Base-by-base conservation (phyloP, 23 tunicate species). In the Oikopleura vanhoeffeni region DNA sequence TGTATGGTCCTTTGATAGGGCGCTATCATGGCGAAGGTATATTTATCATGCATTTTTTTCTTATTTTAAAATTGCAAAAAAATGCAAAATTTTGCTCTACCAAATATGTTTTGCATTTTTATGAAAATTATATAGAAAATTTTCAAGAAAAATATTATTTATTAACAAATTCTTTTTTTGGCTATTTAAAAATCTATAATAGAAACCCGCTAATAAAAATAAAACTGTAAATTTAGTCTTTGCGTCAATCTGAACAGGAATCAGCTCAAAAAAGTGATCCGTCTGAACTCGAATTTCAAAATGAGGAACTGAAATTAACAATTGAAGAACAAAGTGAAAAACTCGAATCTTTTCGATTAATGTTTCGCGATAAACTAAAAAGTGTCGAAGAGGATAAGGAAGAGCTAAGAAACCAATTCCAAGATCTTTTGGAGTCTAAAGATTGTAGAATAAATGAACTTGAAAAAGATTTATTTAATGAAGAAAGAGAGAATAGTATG, bases 251-350 rank as follows among this genome's bases (percentile, higher is more conserved):
- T 24, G 64, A 49, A 49, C 24, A 13, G 13, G 24, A 49, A 49
- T 49, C 64, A 13, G 64, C 13, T 8, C 24, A 13, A 8, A 49
- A 49, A 49, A 49, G 24, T 49, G 64, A 49, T 24, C 79, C 27
- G 32, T 71, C 79, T 24, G 79, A 71, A 32, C 27, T 71, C 34
- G 79, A 71, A 30, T 71, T 71, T 30, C 34, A 71, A 71, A 18
- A 71, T 32, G 79, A 71, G 32, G 79, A 71, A 38, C 79, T 71
- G 3, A 71, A 71, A 30, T 38, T 71, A 3, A 71, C 27, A 38
- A 2, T 24, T 30, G 79, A 71, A 32, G 79, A 71, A 30, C 79
- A 71, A 71, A 71, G 35, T 38, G 79, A 71, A 71, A 71, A 71
- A 30, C 27, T 71, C 34, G 79, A 71, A 3, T 13, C 27, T 2